Conservation (phyloP, 2,888 invertebrate genomes). For the Tiliacea aurago region DNA sequence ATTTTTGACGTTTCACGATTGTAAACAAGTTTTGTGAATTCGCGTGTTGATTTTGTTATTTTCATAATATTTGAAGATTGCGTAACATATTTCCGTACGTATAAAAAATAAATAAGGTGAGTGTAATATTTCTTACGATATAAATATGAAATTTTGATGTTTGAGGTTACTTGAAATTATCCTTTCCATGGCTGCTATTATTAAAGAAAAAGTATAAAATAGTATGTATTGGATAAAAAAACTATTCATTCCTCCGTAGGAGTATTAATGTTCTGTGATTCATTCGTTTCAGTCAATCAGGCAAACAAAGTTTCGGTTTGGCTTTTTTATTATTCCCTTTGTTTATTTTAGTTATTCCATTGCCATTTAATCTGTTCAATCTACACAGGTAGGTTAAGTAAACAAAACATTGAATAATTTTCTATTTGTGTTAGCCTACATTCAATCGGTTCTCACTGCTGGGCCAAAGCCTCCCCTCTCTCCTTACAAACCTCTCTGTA, state of each 20-base stretch:
- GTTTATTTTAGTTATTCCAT: not conserved
- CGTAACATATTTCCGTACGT: conserved; percentile 29
- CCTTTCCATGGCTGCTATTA: not conserved
- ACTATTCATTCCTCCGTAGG: too few relatives aligned
- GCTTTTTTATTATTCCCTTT: not conserved
- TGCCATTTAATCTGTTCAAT: not conserved
- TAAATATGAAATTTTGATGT: not conserved
- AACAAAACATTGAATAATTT: not conserved
- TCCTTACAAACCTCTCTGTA: not conserved
- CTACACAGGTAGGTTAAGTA: not conserved
- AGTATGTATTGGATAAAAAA: conserved; percentile 16
- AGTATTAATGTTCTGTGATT: too few relatives aligned
- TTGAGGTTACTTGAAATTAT: conserved; percentile 50
- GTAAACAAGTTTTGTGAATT: conserved; percentile 73
- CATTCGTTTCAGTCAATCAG: not conserved
- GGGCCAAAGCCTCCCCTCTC: not conserved
- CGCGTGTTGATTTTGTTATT: conserved; percentile 50
- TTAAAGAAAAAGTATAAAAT: conserved; percentile 22
- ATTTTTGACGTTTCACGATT: conserved; percentile 78
- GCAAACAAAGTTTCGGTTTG: not conserved
- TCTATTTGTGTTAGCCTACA: not conserved
- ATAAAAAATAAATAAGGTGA: conserved; percentile 35
- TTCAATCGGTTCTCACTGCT: not conserved
- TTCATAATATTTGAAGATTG: conserved; percentile 43
- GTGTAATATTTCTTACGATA: conserved; percentile 8